A percentile compares a stretch with the other conserved stretches of the same genome.
Evolutionary conservation across 2,113 vertebrate genomes (phyloP).

Genomic region (Eolophus roseicapilla): DNA sequence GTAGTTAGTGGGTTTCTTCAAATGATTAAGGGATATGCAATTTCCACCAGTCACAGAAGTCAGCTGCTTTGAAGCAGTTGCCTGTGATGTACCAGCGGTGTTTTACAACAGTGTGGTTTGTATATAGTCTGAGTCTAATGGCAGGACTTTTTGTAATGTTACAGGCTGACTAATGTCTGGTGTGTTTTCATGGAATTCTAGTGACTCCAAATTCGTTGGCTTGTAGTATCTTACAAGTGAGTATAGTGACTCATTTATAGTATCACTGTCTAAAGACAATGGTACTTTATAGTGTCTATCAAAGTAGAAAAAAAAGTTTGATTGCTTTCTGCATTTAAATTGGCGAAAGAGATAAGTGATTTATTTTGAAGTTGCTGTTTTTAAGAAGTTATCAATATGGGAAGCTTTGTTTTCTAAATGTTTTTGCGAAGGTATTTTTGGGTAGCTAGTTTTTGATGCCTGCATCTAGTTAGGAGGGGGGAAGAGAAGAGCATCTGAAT

Average conservation of each 20-base stretch:
- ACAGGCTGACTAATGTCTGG: not conserved
- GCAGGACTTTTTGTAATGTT: not conserved
- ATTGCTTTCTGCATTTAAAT: not conserved
- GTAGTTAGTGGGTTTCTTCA: not conserved
- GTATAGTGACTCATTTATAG: not conserved
- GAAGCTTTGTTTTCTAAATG: not conserved
- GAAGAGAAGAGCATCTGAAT: not conserved
- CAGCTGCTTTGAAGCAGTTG: constrained; percentile 26
- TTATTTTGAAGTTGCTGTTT: not conserved
- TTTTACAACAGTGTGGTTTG: not conserved
- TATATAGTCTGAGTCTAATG: not conserved
- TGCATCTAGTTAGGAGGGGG: not conserved
- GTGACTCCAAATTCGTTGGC: not conserved
- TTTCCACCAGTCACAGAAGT: not conserved
- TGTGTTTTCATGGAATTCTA: not conserved
- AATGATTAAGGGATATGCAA: not conserved
- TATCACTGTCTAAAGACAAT: not conserved
- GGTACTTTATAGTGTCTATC: not conserved
- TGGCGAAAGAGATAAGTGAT: not conserved
- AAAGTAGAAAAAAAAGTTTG: not conserved
- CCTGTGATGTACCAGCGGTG: not conserved
- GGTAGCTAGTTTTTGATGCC: not conserved
- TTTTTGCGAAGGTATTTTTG: not conserved
- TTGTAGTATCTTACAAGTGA: not conserved
- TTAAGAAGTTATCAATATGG: not conserved